Base-by-base conservation (phyloP, 2,888 invertebrate genomes). In the Yponomeuta evonymella region DNA sequence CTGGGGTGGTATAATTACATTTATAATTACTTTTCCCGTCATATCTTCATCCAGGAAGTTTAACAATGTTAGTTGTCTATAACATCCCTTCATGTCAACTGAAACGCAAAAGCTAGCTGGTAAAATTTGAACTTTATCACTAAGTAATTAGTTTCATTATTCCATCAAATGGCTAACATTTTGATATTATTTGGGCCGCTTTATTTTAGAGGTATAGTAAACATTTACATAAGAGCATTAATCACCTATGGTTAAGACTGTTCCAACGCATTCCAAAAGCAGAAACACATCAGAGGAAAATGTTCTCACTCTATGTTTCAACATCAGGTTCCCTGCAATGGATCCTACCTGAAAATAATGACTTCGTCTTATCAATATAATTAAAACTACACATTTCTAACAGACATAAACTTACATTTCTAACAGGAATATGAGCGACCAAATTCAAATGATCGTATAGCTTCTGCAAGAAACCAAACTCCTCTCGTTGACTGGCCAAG, bases 221-320 rank as follows among this genome's bases (percentile, higher is more conserved):
- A 2, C 33, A 23, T 23, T 23, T 33, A 33, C 33, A 48, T 12
- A 69, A 48, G 12, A 48, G 10, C 51, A 33, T 69, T 71, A 76
- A 83, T 79, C 80, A 94, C 94, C 85, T 72, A 94, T 89, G 43
- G 93, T 92, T 30, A 94, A 75, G 66, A 83, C 79, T 0, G 94
- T 93, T 67, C 93, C 92, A 58, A 93, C 87, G 2, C 93, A 85
- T 81, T 94, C 93, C 0, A 95, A 77, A 12, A 95, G 85, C 62
- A 95, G 77, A 78, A 94, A 95, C 23, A 95, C 76, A 78, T 95
- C 95, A 0, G 95, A 95, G 1, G 94, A 94, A 80, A 96, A 96
- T 63, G 94, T 94, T 3, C 81, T 89, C 72, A 93, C 84, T 23
- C 88, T 80, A 76, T 95, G 93, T 79, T 95, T 95, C 67, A 94